Conservation (phyloP, 2,888 invertebrate genomes). For the Agrilus biguttatus region DNA sequence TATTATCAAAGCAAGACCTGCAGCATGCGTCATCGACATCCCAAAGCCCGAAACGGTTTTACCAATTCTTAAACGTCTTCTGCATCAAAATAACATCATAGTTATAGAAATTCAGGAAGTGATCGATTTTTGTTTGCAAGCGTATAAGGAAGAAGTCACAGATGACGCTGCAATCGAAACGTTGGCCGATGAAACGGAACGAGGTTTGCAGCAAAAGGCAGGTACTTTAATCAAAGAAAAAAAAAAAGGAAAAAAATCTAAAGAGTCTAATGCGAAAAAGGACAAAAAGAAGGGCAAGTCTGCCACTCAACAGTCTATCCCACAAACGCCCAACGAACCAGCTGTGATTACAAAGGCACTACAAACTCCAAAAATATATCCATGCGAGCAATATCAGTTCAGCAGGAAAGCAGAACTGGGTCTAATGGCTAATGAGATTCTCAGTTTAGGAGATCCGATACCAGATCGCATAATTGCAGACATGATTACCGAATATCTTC, state of each 20-base stretch:
- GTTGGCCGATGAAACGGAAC: conserved; percentile 28
- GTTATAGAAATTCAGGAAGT: conserved; percentile 28
- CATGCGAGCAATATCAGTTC: conserved; percentile 40
- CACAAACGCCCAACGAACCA: background rate
- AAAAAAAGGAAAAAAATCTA: conserved; percentile 7
- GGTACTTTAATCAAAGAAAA: conserved; percentile 19
- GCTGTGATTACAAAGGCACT: conserved; percentile 30
- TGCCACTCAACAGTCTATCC: background rate
- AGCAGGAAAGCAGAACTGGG: conserved; percentile 39
- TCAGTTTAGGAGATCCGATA: conserved; percentile 36
- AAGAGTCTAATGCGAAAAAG: conserved; percentile 6
- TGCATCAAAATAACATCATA: conserved; percentile 17
- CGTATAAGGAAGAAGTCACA: conserved; percentile 40
- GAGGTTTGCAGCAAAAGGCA: conserved; percentile 29
- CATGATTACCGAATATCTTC: conserved; percentile 46
- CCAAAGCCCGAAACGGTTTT: conserved; percentile 15
- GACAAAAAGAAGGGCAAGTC: conserved; percentile 10
- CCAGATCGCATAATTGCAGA: conserved; percentile 38
- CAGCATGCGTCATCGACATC: conserved; percentile 23
- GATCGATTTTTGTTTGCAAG: conserved; percentile 42
- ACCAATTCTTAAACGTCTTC: conserved; percentile 19
- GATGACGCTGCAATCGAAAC: conserved; percentile 31
- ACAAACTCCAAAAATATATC: conserved; percentile 46
- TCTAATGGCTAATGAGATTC: conserved; percentile 37
- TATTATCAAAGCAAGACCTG: conserved; percentile 18